These are phyloP conservation scores for Drosophila kepulauana DNA, from an alignment of 1,140 invertebrate genomes.

Conservation along the genomic window DNA sequence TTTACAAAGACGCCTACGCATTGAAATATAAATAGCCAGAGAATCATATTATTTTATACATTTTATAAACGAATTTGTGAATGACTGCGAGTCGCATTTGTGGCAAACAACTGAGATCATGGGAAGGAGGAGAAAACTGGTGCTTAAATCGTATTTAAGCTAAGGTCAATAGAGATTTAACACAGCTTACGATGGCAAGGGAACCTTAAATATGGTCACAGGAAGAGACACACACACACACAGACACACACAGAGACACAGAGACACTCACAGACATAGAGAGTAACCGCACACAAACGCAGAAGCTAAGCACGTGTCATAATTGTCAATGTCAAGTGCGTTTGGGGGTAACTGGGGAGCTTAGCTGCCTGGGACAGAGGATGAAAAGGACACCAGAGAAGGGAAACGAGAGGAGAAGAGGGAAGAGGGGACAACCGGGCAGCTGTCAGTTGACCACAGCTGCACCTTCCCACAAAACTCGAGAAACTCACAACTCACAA, in stretches of 20 bases:
- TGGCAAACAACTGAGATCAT: too few species aligned
- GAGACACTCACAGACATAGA: constrained; percentile 1
- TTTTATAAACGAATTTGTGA: too few species aligned
- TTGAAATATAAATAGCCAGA: too few species aligned
- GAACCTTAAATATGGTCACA: constrained; percentile 36
- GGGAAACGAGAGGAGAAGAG: not conserved
- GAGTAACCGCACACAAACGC: not conserved
- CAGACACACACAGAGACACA: not conserved
- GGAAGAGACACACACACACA: constrained; percentile 16
- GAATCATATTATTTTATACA: too few species aligned
- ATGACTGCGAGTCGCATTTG: too few species aligned
- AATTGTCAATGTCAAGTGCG: constrained; percentile 74
- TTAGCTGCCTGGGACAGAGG: constrained; percentile 4
- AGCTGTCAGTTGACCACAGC: constrained; percentile 24
- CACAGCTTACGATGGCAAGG: constrained; percentile 13
- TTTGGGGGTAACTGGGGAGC: constrained; percentile 18
- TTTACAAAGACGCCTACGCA: too few species aligned
- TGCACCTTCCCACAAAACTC: constrained; percentile 7
- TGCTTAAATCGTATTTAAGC: constrained; percentile 37
- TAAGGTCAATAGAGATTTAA: constrained; percentile 28
- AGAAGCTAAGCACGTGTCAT: constrained; percentile 66
- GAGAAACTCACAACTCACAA: not conserved
- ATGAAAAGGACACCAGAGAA: too few species aligned
- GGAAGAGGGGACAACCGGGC: not conserved
- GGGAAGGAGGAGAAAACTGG: not conserved